These are phyloP conservation scores for Phenacoccus solenopsis DNA, from an alignment of 1,140 invertebrate species.

Conservation along the genomic window DNA sequence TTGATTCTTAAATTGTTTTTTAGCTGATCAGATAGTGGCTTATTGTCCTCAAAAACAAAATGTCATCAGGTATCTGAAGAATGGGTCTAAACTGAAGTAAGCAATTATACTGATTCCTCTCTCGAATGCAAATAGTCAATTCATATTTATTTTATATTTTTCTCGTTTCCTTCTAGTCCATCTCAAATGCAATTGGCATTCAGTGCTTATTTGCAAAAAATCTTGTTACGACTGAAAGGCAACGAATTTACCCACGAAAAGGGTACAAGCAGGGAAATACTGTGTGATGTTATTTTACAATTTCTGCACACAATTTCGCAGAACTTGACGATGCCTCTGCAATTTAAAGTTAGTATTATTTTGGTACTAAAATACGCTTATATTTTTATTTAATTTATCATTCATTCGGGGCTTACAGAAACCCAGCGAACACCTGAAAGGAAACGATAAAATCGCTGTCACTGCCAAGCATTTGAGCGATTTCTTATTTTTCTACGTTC, in stretches of 20 bases:
- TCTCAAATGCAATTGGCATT: constrained; percentile 66
- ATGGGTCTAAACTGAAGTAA: constrained; percentile 43
- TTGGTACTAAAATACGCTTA: background rate
- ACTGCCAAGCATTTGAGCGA: constrained; percentile 85
- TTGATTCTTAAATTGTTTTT: background rate
- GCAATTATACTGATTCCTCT: background rate
- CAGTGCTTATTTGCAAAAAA: constrained; percentile 64
- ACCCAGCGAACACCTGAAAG: constrained; percentile 59
- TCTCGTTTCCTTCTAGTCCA: constrained; percentile 32
- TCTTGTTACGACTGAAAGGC: constrained; percentile 45
- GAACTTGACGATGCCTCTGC: constrained; percentile 61
- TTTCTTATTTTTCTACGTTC: constrained; percentile 78
- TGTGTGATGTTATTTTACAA: constrained; percentile 61
- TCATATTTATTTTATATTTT: background rate
- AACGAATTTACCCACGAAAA: constrained; percentile 44
- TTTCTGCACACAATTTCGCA: constrained; percentile 69
- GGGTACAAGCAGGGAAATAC: constrained; percentile 38
- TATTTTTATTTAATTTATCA: background rate
- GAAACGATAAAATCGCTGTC: constrained; percentile 72
- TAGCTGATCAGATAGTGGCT: background rate
- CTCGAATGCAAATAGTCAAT: background rate
- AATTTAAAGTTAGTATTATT: constrained; percentile 43
- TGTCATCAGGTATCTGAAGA: constrained; percentile 36
- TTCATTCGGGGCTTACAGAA: constrained; percentile 36
- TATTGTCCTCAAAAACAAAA: constrained; percentile 24